Base-by-base conservation (phyloP, 1,140 invertebrate genomes). In the Drosophila leontia region DNA sequence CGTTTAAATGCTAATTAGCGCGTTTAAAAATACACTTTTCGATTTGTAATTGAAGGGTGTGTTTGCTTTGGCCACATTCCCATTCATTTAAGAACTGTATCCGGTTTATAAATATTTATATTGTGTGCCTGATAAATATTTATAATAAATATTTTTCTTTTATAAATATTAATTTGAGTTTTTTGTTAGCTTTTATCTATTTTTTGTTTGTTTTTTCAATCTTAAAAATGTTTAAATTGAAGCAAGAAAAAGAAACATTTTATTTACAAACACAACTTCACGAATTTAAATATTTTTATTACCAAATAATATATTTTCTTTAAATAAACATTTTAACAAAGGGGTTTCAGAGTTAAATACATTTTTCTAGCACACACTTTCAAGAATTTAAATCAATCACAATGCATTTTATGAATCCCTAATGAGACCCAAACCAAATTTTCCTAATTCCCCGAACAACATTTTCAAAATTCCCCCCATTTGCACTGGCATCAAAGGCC, bases 1-100 rank as follows among this genome's bases (percentile, higher is more conserved):
- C 67, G 47, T 53, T 76, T 76, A 51, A 76, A 76, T 41, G 61
- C 61, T 41, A 76, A 76, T 76, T 76, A 75, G 35, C 39, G 44
- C 12, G 19, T 19, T 29, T 51, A 34, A 53, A 76, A 76, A 75
- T 65, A 62, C 13, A 35, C 23, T 39, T 72, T 51, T 26, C 53
- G 19, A 47, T 42, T 75, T 75, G 37, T 41, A 19, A 55, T 48
- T 47, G 8, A 23, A 37, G 32, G n/a, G 34, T 29, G 15, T 37
- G 15, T 37, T 15, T 13, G n/a, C 7, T 34, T 34, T 34, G 29
- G 7, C 7, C 11, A 7, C 0, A 35, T 53, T 19, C 7, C 3
- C 32, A 53, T 53, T 53, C 1, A 23, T 55, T 55, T 15, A 13
- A 19, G 12, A 55, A 23, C 7, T 19, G n/a, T 15, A 9, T 35